Conservation (phyloP, 2,888 invertebrate genomes). For the Hydropsyche betteni region DNA sequence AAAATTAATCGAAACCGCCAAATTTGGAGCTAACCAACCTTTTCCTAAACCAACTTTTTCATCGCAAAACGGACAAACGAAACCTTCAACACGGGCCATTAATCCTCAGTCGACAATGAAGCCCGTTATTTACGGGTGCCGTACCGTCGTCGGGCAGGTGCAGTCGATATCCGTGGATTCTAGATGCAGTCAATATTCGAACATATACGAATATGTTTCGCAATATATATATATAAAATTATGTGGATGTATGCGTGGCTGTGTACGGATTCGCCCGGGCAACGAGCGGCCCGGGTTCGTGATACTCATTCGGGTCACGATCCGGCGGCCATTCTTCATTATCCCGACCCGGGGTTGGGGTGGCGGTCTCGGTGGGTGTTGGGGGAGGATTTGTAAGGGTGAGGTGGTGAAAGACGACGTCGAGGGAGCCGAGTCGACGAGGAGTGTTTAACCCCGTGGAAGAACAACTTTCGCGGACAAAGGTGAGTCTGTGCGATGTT, state of each 20-base stretch:
- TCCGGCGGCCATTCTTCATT: slow-evolving; percentile 61
- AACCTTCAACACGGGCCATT: slow-evolving; percentile 11
- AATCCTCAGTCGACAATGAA: slow-evolving; percentile 24
- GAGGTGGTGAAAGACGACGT: slow-evolving; percentile 54
- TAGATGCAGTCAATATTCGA: slow-evolving; percentile 22
- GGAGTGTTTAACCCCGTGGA: slow-evolving; percentile 20
- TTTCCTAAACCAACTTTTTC: not conserved
- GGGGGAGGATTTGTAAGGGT: slow-evolving; percentile 53
- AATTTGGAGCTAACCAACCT: too few relatives aligned
- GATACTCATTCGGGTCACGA: slow-evolving; percentile 59
- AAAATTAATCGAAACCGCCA: too few relatives aligned
- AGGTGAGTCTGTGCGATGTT: too few relatives aligned
- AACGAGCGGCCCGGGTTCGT: slow-evolving; percentile 28
- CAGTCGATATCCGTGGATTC: slow-evolving; percentile 13
- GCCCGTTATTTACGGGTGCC: slow-evolving; percentile 20
- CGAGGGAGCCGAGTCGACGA: slow-evolving; percentile 9
- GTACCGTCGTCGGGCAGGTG: slow-evolving; percentile 3
- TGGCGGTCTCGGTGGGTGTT: slow-evolving; percentile 51
- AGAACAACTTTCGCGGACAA: too few relatives aligned
- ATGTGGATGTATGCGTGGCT: not conserved
- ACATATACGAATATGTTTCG: slow-evolving; percentile 1
- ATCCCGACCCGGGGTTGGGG: slow-evolving; percentile 58
- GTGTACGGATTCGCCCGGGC: slow-evolving; percentile 23
- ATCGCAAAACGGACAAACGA: not conserved
- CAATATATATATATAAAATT: not conserved